Percentiles rank a stretch among this genome's conserved stretches.
phyloP scores from a whole-genome alignment of 2,113 vertebrate genomes.

The Zeus faber region DNA sequence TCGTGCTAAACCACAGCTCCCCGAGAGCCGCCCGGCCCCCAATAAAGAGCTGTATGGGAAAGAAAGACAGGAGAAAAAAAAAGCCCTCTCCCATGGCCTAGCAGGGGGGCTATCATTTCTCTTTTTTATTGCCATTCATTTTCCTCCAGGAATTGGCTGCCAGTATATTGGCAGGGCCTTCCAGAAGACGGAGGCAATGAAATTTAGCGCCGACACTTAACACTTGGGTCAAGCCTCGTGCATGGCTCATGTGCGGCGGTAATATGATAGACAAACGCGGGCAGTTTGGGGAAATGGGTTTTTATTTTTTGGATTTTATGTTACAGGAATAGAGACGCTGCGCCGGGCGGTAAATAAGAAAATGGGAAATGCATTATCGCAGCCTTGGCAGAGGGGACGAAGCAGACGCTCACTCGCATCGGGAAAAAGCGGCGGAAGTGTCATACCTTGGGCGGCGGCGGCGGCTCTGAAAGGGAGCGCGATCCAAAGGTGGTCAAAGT shows the following conservation, averaged over 20 bases:
- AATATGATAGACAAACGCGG: constrained; percentile 94
- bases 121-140: constrained; percentile 98
- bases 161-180: constrained; percentile 97
- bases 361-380: constrained; percentile 49
- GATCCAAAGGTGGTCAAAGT: constrained; percentile 41
- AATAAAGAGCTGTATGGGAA: constrained; percentile 74
- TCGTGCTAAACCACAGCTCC: constrained; percentile 91
- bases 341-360: constrained; percentile 52
- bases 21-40: constrained; percentile 83
- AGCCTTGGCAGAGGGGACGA: constrained; percentile 40
- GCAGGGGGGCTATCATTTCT: constrained; percentile 87
- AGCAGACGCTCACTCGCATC: not conserved
- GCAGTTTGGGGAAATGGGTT: constrained; percentile 75
- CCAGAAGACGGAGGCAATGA: constrained; percentile 96
- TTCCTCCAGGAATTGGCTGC: constrained; percentile 97
- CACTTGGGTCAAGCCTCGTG: constrained; percentile 88
- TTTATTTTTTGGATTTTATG: constrained; percentile 65
- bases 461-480: not conserved
- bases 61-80: constrained; percentile 35
- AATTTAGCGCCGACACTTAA: constrained; percentile 98
- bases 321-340: constrained; percentile 72
- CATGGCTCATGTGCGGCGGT: constrained; percentile 84
- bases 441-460: not conserved
- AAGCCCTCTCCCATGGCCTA: constrained; percentile 84
- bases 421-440: constrained; percentile 1